These are phyloP conservation scores for Epizoanthus scotinus DNA, from an alignment of 92 coral and sea anemone genomes.

Conservation along the genomic window DNA sequence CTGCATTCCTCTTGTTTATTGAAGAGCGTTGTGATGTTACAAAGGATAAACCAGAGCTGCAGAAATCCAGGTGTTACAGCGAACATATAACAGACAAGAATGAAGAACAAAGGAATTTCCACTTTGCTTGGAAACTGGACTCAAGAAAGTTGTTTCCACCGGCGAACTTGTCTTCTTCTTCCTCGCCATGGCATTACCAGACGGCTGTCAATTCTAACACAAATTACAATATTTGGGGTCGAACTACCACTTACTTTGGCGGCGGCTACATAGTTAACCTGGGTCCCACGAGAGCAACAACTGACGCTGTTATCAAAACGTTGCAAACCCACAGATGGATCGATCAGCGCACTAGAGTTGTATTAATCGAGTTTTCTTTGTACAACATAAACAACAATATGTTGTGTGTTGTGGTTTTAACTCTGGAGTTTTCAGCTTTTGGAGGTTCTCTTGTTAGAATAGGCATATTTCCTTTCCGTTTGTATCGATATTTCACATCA, in stretches of 20 bases:
- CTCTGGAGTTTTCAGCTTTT: constrained; percentile 59
- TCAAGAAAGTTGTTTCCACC: too few species aligned
- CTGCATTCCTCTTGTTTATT: too few species aligned
- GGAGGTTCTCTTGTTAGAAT: constrained; percentile 61
- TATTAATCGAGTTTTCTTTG: constrained; percentile 60
- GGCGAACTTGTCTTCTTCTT: too few species aligned
- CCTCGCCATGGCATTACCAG: constrained; percentile 64
- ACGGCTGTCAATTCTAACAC: constrained; percentile 65
- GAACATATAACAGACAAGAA: too few species aligned
- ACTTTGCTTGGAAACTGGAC: too few species aligned
- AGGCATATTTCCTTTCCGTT: constrained; percentile 61
- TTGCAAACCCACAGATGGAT: constrained; percentile 56
- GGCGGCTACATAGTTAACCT: constrained; percentile 71
- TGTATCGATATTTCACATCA: constrained; percentile 67
- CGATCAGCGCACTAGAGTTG: constrained; percentile 59
- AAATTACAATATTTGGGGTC: constrained; percentile 49
- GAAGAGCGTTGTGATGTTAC: too few species aligned
- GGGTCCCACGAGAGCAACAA: constrained; percentile 38
- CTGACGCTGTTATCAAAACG: constrained; percentile 36
- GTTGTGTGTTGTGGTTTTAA: constrained; percentile 39
- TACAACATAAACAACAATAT: constrained; percentile 68
- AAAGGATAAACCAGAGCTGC: too few species aligned
- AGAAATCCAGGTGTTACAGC: too few species aligned
- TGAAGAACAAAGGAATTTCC: too few species aligned
- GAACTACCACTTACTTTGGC: constrained; percentile 30